Evolutionary conservation across 2,797 vertebrate genomes (phyloP).

Genomic region (Pseudomugil gertrudae): DNA sequence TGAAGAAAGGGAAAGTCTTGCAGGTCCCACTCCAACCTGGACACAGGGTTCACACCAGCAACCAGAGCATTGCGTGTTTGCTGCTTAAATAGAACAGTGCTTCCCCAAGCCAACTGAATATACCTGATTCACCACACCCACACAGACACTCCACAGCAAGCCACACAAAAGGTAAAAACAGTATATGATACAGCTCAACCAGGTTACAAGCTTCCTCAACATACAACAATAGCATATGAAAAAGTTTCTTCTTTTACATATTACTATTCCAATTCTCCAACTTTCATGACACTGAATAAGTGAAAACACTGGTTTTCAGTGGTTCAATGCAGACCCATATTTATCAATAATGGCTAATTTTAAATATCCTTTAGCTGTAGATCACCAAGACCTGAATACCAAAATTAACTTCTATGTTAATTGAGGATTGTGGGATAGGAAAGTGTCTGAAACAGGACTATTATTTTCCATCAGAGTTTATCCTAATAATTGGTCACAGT

Average conservation of each 20-base stretch:
- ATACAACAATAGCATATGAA: background rate
- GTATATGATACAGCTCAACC: no score
- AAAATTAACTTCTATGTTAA: conserved; percentile 40
- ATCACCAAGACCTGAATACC: conserved; percentile 32
- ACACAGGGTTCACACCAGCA: no score
- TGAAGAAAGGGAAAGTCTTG: background rate
- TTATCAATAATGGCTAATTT: background rate
- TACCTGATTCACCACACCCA: no score
- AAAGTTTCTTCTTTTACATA: background rate
- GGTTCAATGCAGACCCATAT: background rate
- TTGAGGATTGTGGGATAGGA: conserved; percentile 31
- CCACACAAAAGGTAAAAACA: background rate
- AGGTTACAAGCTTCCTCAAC: background rate
- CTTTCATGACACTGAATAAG: background rate
- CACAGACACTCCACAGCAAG: no score
- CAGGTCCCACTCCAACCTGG: no score
- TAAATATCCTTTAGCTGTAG: background rate
- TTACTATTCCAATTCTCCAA: background rate
- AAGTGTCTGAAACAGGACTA: conserved; percentile 38
- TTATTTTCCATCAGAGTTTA: conserved; percentile 38
- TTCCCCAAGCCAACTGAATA: no score
- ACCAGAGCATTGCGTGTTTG: background rate
- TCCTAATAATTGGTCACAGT: conserved; percentile 62
- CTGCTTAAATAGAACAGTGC: no score
- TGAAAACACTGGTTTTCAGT: background rate